phyloP scores from a whole-genome alignment of 2,888 invertebrate genomes.

The Glyphotaelius pellucidus region DNA sequence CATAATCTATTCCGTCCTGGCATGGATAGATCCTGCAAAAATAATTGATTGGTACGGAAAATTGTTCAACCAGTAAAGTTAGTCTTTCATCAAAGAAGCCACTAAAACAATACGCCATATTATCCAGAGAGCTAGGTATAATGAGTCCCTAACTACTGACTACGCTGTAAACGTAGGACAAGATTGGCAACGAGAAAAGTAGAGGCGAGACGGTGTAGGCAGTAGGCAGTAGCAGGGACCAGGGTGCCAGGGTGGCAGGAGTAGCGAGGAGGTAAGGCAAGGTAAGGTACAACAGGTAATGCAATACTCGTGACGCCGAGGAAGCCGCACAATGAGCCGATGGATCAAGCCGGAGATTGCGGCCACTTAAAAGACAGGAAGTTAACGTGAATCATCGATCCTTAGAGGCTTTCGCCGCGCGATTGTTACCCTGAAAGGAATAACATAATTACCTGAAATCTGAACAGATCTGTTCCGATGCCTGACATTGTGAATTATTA shows the following conservation, averaged over 20 bases:
- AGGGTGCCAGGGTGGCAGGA: neutral
- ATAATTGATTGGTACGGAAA: too few species aligned
- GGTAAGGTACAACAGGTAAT: slow-evolving; percentile 14
- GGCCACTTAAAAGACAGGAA: slow-evolving; percentile 60
- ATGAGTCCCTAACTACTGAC: neutral
- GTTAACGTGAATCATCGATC: slow-evolving; percentile 51
- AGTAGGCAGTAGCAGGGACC: neutral
- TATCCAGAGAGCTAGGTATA: neutral
- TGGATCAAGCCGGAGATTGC: slow-evolving; percentile 36
- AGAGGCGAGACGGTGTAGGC: neutral
- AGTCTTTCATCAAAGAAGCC: too few species aligned
- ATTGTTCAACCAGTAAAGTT: too few species aligned
- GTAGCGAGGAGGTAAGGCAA: neutral
- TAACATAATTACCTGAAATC: slow-evolving; percentile 49
- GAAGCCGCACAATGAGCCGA: slow-evolving; percentile 39
- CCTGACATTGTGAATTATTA: slow-evolving; percentile 14
- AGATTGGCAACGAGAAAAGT: neutral
- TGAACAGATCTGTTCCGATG: neutral
- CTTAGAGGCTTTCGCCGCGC: slow-evolving; percentile 14
- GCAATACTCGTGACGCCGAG: slow-evolving; percentile 51
- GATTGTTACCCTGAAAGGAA: slow-evolving; percentile 48
- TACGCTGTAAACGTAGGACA: neutral
- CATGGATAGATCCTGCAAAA: too few species aligned
- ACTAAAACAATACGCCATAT: neutral
- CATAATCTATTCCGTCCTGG: too few species aligned